phyloP scores from a whole-genome alignment of 2,113 vertebrate genomes.

The Grallaria varia region DNA sequence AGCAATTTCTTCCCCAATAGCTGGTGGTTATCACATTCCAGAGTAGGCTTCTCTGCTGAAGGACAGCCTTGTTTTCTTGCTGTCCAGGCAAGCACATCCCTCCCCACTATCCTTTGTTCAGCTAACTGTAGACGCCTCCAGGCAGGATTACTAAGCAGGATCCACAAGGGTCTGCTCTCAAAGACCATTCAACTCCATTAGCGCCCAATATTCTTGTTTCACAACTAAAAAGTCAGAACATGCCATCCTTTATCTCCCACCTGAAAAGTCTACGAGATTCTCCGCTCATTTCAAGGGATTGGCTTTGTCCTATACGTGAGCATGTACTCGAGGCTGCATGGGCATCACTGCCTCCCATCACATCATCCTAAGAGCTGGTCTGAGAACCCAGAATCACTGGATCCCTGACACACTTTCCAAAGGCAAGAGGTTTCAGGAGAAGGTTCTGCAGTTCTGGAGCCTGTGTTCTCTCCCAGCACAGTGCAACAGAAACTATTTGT shows the following conservation, averaged over 20 bases:
- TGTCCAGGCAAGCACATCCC: background rate
- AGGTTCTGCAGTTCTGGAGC: background rate
- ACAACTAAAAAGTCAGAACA: background rate
- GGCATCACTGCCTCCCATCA: background rate
- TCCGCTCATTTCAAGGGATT: background rate
- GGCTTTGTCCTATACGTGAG: background rate
- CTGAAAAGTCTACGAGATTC: background rate
- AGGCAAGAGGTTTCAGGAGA: background rate
- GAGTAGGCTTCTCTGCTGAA: background rate
- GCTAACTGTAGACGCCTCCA: background rate
- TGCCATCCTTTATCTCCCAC: background rate
- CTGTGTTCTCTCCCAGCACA: too few species aligned
- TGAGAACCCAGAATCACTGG: background rate
- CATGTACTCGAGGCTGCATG: background rate
- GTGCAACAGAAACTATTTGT: background rate
- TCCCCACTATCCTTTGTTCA: background rate
- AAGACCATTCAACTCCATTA: background rate
- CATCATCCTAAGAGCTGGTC: background rate
- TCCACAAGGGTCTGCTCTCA: background rate
- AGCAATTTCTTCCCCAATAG: background rate
- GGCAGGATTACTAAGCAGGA: slow-evolving; percentile 8
- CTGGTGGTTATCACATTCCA: background rate
- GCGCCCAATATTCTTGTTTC: background rate
- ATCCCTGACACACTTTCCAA: background rate
- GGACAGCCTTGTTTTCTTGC: background rate